Evolutionary conservation across 2,797 vertebrate genomes (phyloP).

Genomic region (Sylvilagus floridanus): DNA sequence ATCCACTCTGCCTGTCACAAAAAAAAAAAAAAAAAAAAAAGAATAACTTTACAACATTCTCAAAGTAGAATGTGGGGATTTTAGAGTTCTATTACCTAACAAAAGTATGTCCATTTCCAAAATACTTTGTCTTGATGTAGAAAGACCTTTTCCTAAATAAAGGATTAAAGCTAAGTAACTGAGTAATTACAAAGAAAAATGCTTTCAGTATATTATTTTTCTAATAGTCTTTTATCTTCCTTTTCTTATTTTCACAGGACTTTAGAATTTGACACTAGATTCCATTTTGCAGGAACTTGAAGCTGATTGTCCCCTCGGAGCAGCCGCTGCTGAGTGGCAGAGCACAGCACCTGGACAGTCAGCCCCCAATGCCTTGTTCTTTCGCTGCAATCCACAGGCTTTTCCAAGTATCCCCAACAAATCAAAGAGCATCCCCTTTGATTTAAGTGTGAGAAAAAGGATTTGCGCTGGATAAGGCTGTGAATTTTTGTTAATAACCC

Average conservation of each 20-base stretch:
- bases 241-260: background rate
- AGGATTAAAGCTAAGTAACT: background rate
- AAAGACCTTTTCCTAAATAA: background rate
- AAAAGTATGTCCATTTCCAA: slow-evolving; percentile 5
- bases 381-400: background rate
- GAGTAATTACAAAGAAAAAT: slow-evolving; percentile 31
- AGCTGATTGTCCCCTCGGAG: background rate
- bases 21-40: too few species aligned
- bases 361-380: background rate
- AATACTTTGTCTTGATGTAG: background rate
- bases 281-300: background rate
- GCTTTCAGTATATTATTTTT: slow-evolving; percentile 16
- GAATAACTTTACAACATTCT: background rate
- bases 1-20: too few species aligned
- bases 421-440: background rate
- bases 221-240: background rate
- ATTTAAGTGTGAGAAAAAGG: background rate
- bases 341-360: background rate
- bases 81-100: background rate
- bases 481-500: slow-evolving; percentile 9
- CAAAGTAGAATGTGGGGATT: background rate
- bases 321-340: background rate
- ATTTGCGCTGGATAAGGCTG: background rate
- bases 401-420: background rate
- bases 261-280: slow-evolving; percentile 32